A percentile compares a stretch with the other conserved stretches of the same genome.
Evolutionary conservation across 2,888 invertebrate species (phyloP).

Genomic region (Tenthredo mesomela): DNA sequence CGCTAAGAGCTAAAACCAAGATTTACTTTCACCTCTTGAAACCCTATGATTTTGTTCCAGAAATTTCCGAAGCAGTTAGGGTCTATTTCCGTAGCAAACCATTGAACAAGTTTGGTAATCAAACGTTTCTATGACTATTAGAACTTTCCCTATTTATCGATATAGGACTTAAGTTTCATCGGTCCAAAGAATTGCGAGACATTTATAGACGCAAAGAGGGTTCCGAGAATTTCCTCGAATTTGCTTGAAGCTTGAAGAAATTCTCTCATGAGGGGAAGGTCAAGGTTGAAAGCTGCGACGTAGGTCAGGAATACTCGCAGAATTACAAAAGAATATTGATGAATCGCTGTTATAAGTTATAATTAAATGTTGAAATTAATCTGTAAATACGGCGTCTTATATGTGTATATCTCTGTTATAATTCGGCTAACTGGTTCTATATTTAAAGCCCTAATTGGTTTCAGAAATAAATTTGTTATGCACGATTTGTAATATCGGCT

Average conservation of each 20-base stretch:
- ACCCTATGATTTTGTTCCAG: background rate
- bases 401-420: background rate
- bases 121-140: background rate
- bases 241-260: background rate
- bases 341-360: background rate
- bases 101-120: background rate
- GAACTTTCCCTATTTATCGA: background rate
- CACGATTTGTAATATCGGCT: background rate
- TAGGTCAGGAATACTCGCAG: background rate
- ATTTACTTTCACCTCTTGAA: constrained; percentile 36
- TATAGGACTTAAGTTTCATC: background rate
- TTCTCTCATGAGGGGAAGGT: background rate
- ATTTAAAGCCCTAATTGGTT: background rate
- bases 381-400: background rate
- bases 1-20: background rate
- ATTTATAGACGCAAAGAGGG: background rate
- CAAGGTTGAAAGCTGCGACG: background rate
- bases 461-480: background rate
- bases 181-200: background rate
- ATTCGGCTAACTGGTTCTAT: background rate
- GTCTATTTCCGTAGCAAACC: background rate
- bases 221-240: background rate
- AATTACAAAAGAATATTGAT: background rate
- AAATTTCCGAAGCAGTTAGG: background rate
- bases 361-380: background rate